Evolutionary conservation across 1,140 invertebrate species (phyloP), one percentile per base, ranked within the genome.

Genomic region (Oryzaephilus surinamensis): DNA sequence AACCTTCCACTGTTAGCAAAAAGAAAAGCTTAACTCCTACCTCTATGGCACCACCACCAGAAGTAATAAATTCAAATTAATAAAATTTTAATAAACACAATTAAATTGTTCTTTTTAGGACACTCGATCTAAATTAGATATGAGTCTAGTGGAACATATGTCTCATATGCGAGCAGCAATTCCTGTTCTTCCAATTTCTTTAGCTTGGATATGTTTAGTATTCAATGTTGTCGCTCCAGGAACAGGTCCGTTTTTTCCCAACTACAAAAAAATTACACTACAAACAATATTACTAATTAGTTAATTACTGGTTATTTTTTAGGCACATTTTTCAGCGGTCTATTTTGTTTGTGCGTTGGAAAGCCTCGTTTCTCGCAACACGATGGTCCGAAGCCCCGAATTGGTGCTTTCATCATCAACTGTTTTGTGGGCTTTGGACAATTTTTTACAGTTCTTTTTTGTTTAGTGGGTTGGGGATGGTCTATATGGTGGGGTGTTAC

Each of bases 381-480:
- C 40, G 81, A 85, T 51, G 74, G 73, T 35, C 68, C 72, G 2
- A 75, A 72, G 46, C 75, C 78, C 17, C 69, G 84, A 45, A 67
- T 89, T 27, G 81, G 81, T 51, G 65, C 84, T 4, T 78, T 89
- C 43, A 72, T 86, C 38, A 81, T 94, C 17, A 86, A 95, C 66
- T 60, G 86, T 10, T 66, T 90, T 44, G 84, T 95, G 21, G 89
- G 88, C 1, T 65, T 81, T 13, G 76, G 81, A 19, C 92, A 96
- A 63, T 67, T 89, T 32, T 92, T 93, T 64, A 93, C 89, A 3
- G 83, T 95, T n/a, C 72, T 94, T 14, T 95, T 96, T 63, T 83
- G 91, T 43, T 73, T 95, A 5, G 91, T 97, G 17, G 92, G 92
- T 3, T 97, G 92, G 92, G 91, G 92, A 43, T 97, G 92, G 92